These are phyloP conservation scores for Cerastoderma edule DNA, from an alignment of 2,888 invertebrate species.

Conservation along the genomic window DNA sequence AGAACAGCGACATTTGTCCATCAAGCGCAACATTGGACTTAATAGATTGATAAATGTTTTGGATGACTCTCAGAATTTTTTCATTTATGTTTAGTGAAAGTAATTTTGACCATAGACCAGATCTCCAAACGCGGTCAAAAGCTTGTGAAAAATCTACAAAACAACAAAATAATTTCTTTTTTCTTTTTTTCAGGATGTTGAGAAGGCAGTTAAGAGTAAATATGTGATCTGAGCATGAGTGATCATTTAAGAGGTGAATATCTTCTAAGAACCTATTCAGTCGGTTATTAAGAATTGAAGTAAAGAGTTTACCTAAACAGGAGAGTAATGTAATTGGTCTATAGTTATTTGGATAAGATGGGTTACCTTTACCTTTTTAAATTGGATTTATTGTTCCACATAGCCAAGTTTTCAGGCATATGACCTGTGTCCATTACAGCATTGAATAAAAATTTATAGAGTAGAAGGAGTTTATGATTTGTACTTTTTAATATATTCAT, in stretches of 20 bases:
- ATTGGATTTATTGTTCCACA: constrained; percentile 33
- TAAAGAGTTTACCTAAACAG: constrained; percentile 46
- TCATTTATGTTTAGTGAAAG: constrained; percentile 12
- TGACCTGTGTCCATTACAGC: constrained; percentile 19
- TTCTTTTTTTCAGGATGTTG: constrained; percentile 23
- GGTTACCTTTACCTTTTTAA: constrained; percentile 35
- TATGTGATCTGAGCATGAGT: constrained; percentile 37
- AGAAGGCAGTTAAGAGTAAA: constrained; percentile 27
- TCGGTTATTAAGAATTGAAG: constrained; percentile 36
- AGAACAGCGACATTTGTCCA: constrained; percentile 11
- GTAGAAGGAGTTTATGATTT: background rate
- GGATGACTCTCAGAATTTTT: constrained; percentile 24
- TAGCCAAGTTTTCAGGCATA: constrained; percentile 23
- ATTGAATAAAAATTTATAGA: background rate
- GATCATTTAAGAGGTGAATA: constrained; percentile 22
- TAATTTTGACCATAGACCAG: constrained; percentile 33
- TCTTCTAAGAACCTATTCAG: constrained; percentile 25
- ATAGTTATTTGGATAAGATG: constrained; percentile 24
- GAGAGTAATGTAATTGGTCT: constrained; percentile 38
- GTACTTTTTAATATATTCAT: background rate
- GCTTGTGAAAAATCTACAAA: constrained; percentile 39
- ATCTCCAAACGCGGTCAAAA: constrained; percentile 32
- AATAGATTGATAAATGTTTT: constrained; percentile 31
- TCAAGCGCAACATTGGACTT: constrained; percentile 22
- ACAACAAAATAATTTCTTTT: constrained; percentile 30